A percentile compares a stretch with the other conserved stretches of the same genome.
Evolutionary conservation across 2,113 vertebrate species (phyloP).

Genomic region (Atlantisia rogersi): DNA sequence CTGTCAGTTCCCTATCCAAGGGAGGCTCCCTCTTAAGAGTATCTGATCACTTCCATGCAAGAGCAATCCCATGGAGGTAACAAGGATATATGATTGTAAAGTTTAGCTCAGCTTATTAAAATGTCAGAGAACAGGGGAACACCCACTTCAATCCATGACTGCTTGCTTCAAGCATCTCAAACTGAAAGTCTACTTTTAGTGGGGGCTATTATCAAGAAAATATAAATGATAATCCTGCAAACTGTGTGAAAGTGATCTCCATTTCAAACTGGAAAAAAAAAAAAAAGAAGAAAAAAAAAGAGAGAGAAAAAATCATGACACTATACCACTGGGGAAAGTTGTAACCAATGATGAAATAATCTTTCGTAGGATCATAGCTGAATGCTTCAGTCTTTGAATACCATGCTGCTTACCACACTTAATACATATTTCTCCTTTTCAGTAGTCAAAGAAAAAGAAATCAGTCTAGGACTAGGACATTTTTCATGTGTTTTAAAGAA

Average conservation of each 20-base stretch:
- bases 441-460: background rate
- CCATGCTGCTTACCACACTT: background rate
- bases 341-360: background rate
- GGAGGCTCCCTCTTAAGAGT: background rate
- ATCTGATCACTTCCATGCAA: background rate
- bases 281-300: background rate
- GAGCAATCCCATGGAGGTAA: background rate
- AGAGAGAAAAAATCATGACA: background rate
- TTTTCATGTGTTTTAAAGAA: background rate
- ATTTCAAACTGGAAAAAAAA: background rate
- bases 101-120: slow-evolving; percentile 37
- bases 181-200: background rate
- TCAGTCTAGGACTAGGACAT: background rate
- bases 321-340: background rate
- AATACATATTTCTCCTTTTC: background rate
- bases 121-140: slow-evolving; percentile 2
- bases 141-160: background rate
- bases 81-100: background rate
- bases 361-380: background rate
- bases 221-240: background rate
- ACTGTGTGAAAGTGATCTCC: background rate
- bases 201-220: background rate
- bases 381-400: background rate
- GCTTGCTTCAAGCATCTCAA: background rate
- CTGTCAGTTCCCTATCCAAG: background rate